Base-by-base conservation (phyloP, 2,888 invertebrate species). In the Molorchus minor region DNA sequence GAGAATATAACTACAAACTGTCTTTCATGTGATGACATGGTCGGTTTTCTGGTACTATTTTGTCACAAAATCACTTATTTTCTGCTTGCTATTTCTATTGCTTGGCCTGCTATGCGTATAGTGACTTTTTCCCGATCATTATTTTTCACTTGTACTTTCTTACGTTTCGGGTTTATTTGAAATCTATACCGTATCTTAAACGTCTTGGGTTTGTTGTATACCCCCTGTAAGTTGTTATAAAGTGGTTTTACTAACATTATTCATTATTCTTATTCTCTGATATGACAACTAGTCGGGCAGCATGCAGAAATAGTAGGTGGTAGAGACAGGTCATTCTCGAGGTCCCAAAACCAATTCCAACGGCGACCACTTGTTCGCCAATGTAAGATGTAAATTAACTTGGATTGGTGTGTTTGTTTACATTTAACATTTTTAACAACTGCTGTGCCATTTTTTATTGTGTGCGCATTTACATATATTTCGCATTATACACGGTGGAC, bases 281-380 rank as follows among this genome's bases (percentile, higher is more conserved):
- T 60, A 56, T 56, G 56, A 56, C 52, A 60, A 60, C 56, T 60
- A 47, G 60, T 60, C 40, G 13, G 33, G 19, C 52, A 56, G 46
- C 60, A 60, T 36, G 56, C 55, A 46, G 36, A 43, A 43, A 35
- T 60, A 46, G 56, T 36, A 45, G 52, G 47, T 56, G 46, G 41
- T 21, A 38, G 35, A 13, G 51, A 44, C 46, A 33, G 35, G 38
- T 36, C 51, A 38, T 56, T 15, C 45, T 20, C 36, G 36, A 45
- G 33, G 46, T 52, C 30, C 55, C 44, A 21, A 41, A 35, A 43
- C 44, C 51, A 33, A 49, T 44, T 47, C 29, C 5, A 53, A 33
- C 40, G 29, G 30, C 45, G 5, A 46, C 20, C 19, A 46, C 35
- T 19, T 10, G 3, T 19, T 35, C 17, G 17, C 33, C 33, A 25